Evolutionary conservation across 2,888 invertebrate species (phyloP).

Genomic region (Scrobipalpa atriplicella): DNA sequence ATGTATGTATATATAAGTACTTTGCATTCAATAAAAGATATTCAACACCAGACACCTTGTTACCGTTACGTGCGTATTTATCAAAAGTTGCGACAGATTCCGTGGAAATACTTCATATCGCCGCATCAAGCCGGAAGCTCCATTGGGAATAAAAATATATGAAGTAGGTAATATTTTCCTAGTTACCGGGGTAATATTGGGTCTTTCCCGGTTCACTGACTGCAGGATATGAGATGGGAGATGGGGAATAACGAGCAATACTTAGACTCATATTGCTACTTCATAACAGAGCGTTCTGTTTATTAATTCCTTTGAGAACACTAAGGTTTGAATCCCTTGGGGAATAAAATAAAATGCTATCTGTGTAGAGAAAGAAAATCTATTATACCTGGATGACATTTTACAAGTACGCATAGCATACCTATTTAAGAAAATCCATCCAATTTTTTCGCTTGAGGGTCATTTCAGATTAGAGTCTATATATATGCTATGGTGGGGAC

Average conservation of each 20-base stretch:
- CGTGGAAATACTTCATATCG: not conserved
- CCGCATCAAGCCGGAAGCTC: not conserved
- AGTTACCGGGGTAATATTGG: slow-evolving; percentile 14
- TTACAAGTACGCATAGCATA: no score
- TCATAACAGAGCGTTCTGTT: no score
- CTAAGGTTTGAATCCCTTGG: no score
- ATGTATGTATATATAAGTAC: not conserved
- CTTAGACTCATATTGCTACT: not conserved
- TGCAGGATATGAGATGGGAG: not conserved
- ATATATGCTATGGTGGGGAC: no score
- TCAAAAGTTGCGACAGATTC: not conserved
- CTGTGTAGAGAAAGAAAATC: no score
- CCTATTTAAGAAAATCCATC: no score
- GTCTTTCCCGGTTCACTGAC: not conserved
- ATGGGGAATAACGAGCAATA: not conserved
- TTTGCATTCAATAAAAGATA: no score
- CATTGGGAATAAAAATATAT: slow-evolving; percentile 5
- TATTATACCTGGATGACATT: no score
- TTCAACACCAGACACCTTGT: not conserved
- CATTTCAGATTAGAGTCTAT: no score
- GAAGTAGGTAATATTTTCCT: slow-evolving; percentile 24
- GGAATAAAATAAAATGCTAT: no score
- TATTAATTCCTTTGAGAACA: no score
- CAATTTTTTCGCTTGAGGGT: no score
- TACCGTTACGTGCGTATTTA: not conserved